Evolutionary conservation across 35 echinoderm and acorn worm genomes (phyloP), one percentile per base, ranked within the genome.

Genomic region (Apostichopus japonicus): DNA sequence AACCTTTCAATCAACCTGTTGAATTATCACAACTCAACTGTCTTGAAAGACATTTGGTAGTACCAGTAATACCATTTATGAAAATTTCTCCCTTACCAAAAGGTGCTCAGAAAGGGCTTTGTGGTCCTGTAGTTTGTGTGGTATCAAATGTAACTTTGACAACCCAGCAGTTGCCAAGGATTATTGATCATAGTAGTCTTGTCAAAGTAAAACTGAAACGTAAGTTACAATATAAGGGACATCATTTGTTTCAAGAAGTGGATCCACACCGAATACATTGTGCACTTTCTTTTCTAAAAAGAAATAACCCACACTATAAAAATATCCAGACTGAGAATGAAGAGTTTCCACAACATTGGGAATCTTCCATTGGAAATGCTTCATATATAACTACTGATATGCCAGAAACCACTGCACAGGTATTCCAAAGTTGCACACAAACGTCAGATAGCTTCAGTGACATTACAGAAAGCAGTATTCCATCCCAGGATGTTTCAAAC

Each of bases 171-270:
- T 53, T 81, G 10, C 79, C 27, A 81, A 81, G 79, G 16, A 0
- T 1, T 10, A 0, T 81, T 6, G 5, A 0, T 81, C 24, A 81
- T 81, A 51, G 2, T 9, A 81, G 44, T 10, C 79, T 81, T 54
- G 0, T 81, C 2, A 91, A 78, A 57, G 90, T 91, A 13, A 91
- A 91, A 59, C 55, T 91, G 51, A 91, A 91, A 19, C 88, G 88
- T 53, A 91, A 91, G 21, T 19, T 91, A 17, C 6, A 91, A 56
- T 91, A 91, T 62, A 91, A 91, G 23, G 73, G 90, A 8, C 90
- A 91, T 80, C 90, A 91, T 57, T 59, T 91, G 90, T 91, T 27
- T 55, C 90, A 78, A 17, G 25, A 23, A 24, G 55, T 79, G 6
- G 27, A 56, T 56, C 33, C 73, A 78, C 6, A 56, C 21, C 8